phyloP scores from a whole-genome alignment of 2,888 invertebrate genomes.

The Andrena camellia region DNA sequence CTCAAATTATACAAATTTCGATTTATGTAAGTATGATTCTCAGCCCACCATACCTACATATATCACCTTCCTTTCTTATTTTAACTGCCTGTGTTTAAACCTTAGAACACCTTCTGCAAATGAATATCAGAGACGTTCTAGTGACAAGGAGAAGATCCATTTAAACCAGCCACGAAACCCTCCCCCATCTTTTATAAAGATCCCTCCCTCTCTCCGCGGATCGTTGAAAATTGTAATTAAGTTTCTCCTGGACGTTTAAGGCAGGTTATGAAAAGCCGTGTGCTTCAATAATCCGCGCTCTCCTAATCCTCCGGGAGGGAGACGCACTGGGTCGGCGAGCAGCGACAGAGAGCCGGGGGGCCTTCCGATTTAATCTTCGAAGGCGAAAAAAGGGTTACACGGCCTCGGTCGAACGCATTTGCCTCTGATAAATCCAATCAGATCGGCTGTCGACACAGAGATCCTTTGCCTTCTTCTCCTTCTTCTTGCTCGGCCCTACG shows the following conservation, averaged over 20 bases:
- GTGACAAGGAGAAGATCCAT: background rate
- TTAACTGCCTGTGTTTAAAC: too few relatives aligned
- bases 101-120: too few relatives aligned
- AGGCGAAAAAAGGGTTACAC: constrained; percentile 58
- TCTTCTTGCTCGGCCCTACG: constrained; percentile 38
- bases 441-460: constrained; percentile 78
- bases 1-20: too few relatives aligned
- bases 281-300: constrained; percentile 41
- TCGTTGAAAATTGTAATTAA: constrained; percentile 47
- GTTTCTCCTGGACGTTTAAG: constrained; percentile 44
- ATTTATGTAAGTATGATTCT: too few relatives aligned
- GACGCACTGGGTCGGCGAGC: background rate
- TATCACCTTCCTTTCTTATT: too few relatives aligned
- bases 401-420: constrained; percentile 68
- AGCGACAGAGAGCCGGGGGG: constrained; percentile 37
- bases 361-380: constrained; percentile 68
- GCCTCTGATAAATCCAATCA: constrained; percentile 78
- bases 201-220: background rate
- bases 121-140: background rate
- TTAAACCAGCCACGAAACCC: background rate
- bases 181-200: background rate
- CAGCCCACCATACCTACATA: too few relatives aligned
- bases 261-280: constrained; percentile 42
- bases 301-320: constrained; percentile 41
- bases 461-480: constrained; percentile 50